A percentile compares a stretch with the other conserved stretches of the same genome.
Evolutionary conservation across 2,113 vertebrate genomes (phyloP).

Genomic region (Cromileptes altivelis): DNA sequence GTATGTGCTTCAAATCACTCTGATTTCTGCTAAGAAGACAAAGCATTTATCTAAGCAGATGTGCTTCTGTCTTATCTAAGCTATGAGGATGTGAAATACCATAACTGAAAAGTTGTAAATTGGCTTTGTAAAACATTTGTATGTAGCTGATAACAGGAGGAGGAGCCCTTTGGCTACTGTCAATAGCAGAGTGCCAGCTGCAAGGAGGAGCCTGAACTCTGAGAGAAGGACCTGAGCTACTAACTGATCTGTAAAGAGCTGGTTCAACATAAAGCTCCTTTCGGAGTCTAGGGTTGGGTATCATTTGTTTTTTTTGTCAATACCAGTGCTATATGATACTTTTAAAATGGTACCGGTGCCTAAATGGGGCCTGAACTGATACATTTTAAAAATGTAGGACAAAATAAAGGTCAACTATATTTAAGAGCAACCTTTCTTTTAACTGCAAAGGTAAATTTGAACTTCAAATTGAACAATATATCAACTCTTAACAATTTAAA

Average conservation of each 20-base stretch:
- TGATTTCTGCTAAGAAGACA: slow-evolving; percentile 12
- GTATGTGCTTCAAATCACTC: slow-evolving; percentile 1
- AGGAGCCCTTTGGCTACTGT: slow-evolving; percentile 30
- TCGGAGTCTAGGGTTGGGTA: too few relatives aligned
- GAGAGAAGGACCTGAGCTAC: neutral
- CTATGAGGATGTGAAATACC: slow-evolving; percentile 59
- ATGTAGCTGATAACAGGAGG: slow-evolving; percentile 43
- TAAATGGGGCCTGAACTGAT: too few relatives aligned
- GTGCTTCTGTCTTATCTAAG: slow-evolving; percentile 52
- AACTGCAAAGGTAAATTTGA: too few relatives aligned
- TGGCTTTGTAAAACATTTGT: slow-evolving; percentile 37
- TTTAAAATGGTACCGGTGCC: too few relatives aligned
- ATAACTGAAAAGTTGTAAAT: slow-evolving; percentile 59
- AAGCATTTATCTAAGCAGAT: slow-evolving; percentile 7
- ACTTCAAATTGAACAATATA: too few relatives aligned
- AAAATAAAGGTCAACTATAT: too few relatives aligned
- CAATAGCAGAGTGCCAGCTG: slow-evolving; percentile 9
- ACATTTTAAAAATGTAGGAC: too few relatives aligned
- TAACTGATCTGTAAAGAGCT: neutral
- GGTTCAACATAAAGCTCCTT: too few relatives aligned
- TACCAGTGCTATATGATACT: too few relatives aligned
- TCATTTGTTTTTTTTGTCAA: too few relatives aligned
- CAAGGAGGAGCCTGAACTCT: neutral
- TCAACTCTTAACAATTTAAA: too few relatives aligned
- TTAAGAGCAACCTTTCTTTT: too few relatives aligned